Conservation (phyloP, 2,113 vertebrate species). For the Pterophyllum scalare region DNA sequence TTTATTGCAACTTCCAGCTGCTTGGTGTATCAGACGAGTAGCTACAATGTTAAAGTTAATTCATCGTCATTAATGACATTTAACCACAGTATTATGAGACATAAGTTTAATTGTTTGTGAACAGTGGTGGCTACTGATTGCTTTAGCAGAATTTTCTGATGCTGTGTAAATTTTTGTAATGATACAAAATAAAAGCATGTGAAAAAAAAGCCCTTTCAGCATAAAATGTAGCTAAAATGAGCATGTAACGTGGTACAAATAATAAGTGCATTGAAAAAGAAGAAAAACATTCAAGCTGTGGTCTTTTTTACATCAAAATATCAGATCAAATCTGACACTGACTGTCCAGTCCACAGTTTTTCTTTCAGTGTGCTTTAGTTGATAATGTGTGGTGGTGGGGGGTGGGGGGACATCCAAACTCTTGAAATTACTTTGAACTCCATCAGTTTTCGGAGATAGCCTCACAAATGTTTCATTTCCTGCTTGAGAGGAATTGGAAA, state of each 20-base stretch:
- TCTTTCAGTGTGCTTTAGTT: not conserved
- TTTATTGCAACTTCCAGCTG: not conserved
- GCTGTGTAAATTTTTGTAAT: not conserved
- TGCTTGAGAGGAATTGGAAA: conserved; percentile 47
- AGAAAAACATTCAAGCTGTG: too few species aligned
- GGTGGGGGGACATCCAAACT: not conserved
- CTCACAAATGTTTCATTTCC: conserved; percentile 43
- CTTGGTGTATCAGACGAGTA: not conserved
- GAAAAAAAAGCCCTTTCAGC: not conserved
- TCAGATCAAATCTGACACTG: not conserved
- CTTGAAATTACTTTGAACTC: conserved; percentile 22
- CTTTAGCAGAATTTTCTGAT: not conserved
- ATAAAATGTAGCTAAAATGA: not conserved
- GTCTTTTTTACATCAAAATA: not conserved
- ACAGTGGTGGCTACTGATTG: not conserved
- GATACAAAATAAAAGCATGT: not conserved
- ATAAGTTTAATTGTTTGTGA: not conserved
- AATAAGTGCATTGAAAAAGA: not conserved
- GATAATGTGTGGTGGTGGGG: not conserved
- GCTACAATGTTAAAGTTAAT: not conserved
- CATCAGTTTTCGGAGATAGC: conserved; percentile 14
- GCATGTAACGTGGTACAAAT: not conserved
- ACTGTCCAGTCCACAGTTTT: not conserved
- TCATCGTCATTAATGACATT: not conserved
- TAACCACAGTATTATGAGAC: not conserved